These are phyloP conservation scores for Apis dorsata DNA, from an alignment of 1,140 invertebrate genomes.

Conservation along the genomic window DNA sequence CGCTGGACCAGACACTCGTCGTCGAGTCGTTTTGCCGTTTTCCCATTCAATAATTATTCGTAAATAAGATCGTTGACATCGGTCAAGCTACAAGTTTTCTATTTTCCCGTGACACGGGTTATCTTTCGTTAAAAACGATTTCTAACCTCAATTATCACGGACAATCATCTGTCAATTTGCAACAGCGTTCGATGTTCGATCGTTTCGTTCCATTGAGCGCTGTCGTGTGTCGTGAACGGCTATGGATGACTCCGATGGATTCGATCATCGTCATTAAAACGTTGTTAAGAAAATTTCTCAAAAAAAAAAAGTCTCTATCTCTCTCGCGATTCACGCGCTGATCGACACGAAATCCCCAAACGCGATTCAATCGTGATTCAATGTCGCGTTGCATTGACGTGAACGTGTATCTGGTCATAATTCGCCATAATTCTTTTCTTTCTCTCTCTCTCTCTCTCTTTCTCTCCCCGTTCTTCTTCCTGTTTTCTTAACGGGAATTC, in stretches of 20 bases:
- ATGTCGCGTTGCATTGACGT: background rate
- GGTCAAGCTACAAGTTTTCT: background rate
- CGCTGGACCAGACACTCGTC: conserved; percentile 37
- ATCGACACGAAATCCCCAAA: background rate
- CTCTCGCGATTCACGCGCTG: conserved; percentile 20
- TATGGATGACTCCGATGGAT: background rate
- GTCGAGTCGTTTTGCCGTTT: conserved; percentile 12
- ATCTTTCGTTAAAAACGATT: background rate
- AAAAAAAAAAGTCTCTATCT: conserved; percentile 31
- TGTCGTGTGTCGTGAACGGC: too few species aligned
- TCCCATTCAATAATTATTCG: background rate
- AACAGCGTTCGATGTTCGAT: conserved; percentile 1
- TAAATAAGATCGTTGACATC: background rate
- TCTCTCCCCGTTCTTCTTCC: background rate
- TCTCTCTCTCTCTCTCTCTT: too few species aligned
- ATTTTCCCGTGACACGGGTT: background rate
- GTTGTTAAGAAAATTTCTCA: background rate
- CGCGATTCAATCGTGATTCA: background rate
- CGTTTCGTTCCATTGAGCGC: background rate
- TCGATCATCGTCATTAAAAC: background rate
- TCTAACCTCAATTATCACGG: background rate
- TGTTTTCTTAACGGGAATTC: background rate
- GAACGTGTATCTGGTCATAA: conserved; percentile 35
- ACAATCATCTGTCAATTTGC: background rate
- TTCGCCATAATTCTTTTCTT: background rate